phyloP scores from a whole-genome alignment of 1,140 invertebrate genomes.

The Plectrocnemia conspersa region DNA sequence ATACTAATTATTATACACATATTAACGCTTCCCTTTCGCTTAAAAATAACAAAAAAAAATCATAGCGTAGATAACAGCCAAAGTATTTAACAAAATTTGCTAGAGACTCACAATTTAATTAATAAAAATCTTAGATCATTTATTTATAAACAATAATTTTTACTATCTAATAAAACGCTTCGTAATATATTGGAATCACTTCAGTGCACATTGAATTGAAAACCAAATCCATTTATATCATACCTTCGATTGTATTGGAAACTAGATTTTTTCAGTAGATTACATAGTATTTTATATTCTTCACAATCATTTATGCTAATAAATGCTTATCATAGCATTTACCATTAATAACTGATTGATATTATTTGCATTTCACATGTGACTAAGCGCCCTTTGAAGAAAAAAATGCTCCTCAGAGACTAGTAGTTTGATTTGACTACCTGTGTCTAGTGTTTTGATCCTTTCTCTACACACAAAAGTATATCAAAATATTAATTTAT shows the following conservation, averaged over 20 bases:
- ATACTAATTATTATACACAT: no score
- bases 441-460: conserved; percentile 13
- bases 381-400: background rate
- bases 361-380: conserved; percentile 3
- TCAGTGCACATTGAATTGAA: background rate
- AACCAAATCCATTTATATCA: background rate
- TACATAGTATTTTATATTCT: no score
- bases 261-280: background rate
- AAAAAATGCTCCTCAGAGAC: background rate
- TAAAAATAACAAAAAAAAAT: no score
- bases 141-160: background rate
- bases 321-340: background rate
- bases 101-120: no score
- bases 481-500: conserved; percentile 8
- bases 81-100: no score
- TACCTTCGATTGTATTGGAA: background rate
- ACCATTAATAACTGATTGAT: conserved; percentile 5
- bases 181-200: background rate
- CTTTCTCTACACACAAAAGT: conserved; percentile 15
- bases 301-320: no score
- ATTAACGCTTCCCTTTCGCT: no score
- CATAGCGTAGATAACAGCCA: no score
- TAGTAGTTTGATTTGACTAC: conserved; percentile 2
- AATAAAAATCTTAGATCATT: no score
- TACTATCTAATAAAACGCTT: background rate